Conservation (phyloP, 2,797 vertebrate genomes). For the Sebastolobus altivelis region DNA sequence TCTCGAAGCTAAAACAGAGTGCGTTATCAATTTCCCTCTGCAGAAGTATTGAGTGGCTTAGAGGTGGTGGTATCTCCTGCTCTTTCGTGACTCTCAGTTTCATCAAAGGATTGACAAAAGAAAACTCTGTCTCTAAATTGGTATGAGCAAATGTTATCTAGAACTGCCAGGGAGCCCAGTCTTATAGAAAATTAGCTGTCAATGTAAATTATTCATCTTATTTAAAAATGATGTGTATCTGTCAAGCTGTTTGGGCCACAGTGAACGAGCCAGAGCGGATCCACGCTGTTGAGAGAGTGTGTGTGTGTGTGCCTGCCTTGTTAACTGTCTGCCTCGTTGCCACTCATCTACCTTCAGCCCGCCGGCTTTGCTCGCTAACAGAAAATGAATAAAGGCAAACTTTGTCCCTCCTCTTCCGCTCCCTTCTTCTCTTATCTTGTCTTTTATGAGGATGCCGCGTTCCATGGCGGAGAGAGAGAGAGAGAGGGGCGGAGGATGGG, state of each 20-base stretch:
- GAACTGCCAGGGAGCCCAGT: not conserved
- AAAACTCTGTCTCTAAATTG: not conserved
- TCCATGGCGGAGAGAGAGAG: not conserved
- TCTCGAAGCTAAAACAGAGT: not conserved
- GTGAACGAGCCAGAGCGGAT: not conserved
- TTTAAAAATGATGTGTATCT: not conserved
- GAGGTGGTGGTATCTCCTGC: not conserved
- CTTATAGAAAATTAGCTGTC: not conserved
- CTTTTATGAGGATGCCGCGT: conserved; percentile 19
- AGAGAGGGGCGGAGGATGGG: not conserved
- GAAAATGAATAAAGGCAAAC: conserved; percentile 27
- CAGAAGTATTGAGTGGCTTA: not conserved
- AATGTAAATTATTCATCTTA: not conserved
- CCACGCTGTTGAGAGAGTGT: not conserved
- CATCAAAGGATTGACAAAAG: conserved; percentile 8
- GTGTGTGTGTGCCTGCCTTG: not conserved
- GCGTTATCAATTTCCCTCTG: not conserved
- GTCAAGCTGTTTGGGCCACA: not conserved
- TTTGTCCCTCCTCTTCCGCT: conserved; percentile 1
- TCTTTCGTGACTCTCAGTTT: conserved; percentile 1
- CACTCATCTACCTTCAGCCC: conserved; percentile 29
- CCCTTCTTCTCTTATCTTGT: not conserved
- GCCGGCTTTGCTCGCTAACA: not conserved
- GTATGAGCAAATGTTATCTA: conserved; percentile 10
- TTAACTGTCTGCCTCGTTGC: conserved; percentile 31